These are phyloP conservation scores for Acanthacorydalis orientalis DNA, from an alignment of 2,888 invertebrate genomes.

Conservation along the genomic window DNA sequence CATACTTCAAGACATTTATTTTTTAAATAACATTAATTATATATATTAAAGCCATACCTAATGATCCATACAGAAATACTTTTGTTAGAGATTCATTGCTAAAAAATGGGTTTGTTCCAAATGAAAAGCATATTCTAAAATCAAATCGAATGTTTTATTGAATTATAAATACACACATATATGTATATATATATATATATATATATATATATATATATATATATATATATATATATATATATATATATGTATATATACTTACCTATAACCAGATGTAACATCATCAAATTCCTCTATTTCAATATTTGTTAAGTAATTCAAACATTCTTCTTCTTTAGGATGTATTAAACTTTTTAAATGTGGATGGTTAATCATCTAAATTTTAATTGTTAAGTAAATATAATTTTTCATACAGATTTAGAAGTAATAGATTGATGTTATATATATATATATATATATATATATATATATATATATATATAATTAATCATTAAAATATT, in stretches of 20 bases:
- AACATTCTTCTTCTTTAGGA: background rate
- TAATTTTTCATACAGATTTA: background rate
- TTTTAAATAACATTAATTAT: too few relatives aligned
- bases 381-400: background rate
- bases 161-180: background rate
- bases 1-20: too few relatives aligned
- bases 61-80: too few relatives aligned
- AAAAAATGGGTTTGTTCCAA: too few relatives aligned
- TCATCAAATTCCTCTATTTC: background rate
- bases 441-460: background rate
- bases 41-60: too few relatives aligned
- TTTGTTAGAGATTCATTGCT: too few relatives aligned
- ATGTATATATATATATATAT: conserved; percentile 1
- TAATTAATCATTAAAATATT: too few relatives aligned
- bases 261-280: background rate
- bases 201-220: conserved; percentile 1
- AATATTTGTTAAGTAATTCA: background rate
- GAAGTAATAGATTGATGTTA: background rate
- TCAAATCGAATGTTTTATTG: too few relatives aligned
- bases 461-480: background rate
- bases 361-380: background rate
- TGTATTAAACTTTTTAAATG: background rate
- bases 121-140: too few relatives aligned
- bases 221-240: background rate
- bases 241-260: background rate